A percentile compares a stretch with the other conserved stretches of the same genome.
Evolutionary conservation across 2,797 vertebrate genomes (phyloP).

Genomic region (Zalophus californianus): DNA sequence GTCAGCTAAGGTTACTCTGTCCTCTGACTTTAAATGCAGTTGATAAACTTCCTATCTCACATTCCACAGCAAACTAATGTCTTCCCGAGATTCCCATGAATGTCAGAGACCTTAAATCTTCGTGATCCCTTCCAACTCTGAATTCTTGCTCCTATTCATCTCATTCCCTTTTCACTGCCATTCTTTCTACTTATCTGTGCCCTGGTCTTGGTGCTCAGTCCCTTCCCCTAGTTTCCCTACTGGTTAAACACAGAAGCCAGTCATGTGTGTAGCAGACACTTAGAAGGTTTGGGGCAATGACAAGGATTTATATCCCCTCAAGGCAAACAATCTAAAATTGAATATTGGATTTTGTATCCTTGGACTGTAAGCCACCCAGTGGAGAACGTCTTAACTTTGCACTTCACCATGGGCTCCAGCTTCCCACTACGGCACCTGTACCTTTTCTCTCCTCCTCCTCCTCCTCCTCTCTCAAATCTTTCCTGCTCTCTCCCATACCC

Average conservation of each 20-base stretch:
- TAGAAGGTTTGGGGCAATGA: background rate
- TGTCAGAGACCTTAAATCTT: background rate
- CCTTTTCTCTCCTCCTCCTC: background rate
- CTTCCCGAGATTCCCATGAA: background rate
- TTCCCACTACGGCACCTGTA: background rate
- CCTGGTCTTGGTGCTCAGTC: background rate
- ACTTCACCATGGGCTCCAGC: background rate
- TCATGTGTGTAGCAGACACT: background rate
- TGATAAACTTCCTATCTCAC: background rate
- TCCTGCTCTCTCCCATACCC: background rate
- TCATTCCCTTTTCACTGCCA: background rate
- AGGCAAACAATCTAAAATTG: background rate
- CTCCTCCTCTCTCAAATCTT: background rate
- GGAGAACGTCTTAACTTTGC: background rate
- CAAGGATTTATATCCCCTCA: background rate
- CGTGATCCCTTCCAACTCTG: background rate
- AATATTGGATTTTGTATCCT: background rate
- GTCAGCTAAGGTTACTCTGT: conserved; percentile 48
- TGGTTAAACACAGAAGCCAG: background rate
- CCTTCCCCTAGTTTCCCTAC: background rate
- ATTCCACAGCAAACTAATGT: background rate
- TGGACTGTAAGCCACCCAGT: background rate
- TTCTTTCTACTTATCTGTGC: background rate
- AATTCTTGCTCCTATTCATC: background rate
- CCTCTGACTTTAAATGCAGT: conserved; percentile 28